Conservation (phyloP, 2,797 vertebrate genomes). For the Tenualosa thibaudeaui region DNA sequence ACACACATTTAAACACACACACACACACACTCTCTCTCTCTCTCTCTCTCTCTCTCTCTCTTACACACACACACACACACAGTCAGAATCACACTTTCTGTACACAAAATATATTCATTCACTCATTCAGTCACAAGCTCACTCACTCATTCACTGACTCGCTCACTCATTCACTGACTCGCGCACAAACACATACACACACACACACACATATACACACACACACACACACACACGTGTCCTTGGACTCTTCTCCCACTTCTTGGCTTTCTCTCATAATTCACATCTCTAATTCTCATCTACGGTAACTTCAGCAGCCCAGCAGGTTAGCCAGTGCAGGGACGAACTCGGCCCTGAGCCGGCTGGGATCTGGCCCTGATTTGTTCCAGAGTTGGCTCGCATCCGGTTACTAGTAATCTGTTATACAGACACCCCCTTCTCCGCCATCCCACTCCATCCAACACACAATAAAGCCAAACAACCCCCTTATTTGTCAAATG, state of each 20-base stretch:
- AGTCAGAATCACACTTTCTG: too few species aligned
- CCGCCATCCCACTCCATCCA: background rate
- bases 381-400: too few species aligned
- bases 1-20: too few species aligned
- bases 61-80: background rate
- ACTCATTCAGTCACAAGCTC: background rate
- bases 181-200: slow-evolving; percentile 1
- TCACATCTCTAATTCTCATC: background rate
- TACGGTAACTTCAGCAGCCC: background rate
- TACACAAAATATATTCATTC: too few species aligned
- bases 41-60: background rate
- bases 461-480: background rate
- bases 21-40: background rate
- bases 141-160: background rate
- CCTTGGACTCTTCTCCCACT: background rate
- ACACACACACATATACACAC: background rate
- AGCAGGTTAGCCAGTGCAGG: too few species aligned
- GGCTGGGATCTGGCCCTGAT: too few species aligned
- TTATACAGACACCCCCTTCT: background rate
- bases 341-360: too few species aligned
- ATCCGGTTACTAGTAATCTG: background rate
- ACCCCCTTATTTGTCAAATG: background rate
- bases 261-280: background rate
- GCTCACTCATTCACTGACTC: background rate
- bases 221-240: background rate